Evolutionary conservation across 2,888 invertebrate genomes (phyloP).

Genomic region (Pandemis heparana): DNA sequence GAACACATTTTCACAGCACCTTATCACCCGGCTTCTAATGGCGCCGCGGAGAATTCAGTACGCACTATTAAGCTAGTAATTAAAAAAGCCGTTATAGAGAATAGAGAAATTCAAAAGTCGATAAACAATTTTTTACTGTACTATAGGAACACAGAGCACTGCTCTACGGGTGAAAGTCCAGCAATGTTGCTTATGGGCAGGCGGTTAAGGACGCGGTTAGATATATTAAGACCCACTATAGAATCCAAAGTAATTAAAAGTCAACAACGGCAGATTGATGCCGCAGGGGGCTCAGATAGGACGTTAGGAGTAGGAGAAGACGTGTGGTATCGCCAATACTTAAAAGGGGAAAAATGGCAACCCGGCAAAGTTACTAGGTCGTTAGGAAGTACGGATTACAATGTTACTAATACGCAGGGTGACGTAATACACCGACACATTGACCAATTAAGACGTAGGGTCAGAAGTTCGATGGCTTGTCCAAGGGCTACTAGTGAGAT

Average conservation of each 20-base stretch:
- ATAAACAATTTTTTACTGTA: conserved; percentile 8
- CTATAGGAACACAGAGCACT: conserved; percentile 39
- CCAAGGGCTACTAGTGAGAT: too few species aligned
- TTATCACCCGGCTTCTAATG: conserved; percentile 6
- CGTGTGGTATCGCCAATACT: conserved; percentile 6
- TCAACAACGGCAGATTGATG: neutral
- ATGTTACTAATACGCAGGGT: neutral
- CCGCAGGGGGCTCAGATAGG: neutral
- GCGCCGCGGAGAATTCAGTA: neutral
- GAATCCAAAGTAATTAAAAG: neutral
- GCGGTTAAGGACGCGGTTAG: conserved; percentile 26
- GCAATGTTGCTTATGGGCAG: conserved; percentile 22
- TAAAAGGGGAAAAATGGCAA: conserved; percentile 3
- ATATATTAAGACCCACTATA: neutral
- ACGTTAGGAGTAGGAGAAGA: neutral
- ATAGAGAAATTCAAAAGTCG: neutral
- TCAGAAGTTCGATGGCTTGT: too few species aligned
- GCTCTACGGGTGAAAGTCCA: conserved; percentile 29
- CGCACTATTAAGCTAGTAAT: neutral
- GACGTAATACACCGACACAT: too few species aligned
- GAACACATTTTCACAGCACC: conserved; percentile 4
- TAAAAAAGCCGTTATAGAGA: neutral
- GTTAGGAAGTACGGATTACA: conserved; percentile 2
- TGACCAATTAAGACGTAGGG: too few species aligned
- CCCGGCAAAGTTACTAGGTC: neutral